Conservation (phyloP, 2,888 invertebrate species). For the Diloba caeruleocephala region DNA sequence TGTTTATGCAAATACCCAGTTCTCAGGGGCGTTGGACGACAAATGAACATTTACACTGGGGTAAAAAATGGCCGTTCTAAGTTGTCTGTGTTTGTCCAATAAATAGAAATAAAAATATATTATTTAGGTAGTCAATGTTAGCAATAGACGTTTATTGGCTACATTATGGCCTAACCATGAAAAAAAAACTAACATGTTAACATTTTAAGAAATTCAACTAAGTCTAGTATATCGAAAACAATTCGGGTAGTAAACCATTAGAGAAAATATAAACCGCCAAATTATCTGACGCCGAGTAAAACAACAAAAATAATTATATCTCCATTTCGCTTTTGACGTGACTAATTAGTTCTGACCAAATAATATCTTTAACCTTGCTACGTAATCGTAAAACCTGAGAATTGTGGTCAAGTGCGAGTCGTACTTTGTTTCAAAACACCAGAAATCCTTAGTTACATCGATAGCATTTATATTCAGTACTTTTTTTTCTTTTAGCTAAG, state of each 20-base stretch:
- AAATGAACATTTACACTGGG: no score
- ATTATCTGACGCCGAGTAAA: slow-evolving; percentile 60
- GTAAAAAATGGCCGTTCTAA: no score
- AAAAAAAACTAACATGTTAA: slow-evolving; percentile 14
- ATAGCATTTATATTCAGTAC: no score
- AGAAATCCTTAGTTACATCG: no score
- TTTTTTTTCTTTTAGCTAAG: slow-evolving; percentile 16
- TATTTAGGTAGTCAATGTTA: no score
- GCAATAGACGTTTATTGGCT: no score
- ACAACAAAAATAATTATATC: slow-evolving; percentile 73
- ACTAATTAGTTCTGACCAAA: slow-evolving; percentile 77
- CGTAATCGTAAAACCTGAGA: slow-evolving; percentile 59
- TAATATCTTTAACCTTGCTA: slow-evolving; percentile 72
- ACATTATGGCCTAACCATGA: no score
- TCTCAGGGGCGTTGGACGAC: no score
- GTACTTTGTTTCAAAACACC: background rate
- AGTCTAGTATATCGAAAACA: slow-evolving; percentile 4
- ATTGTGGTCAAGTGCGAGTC: slow-evolving; percentile 45
- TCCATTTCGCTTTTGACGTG: slow-evolving; percentile 78
- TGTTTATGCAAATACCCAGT: no score
- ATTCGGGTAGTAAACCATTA: slow-evolving; percentile 13
- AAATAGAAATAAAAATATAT: no score
- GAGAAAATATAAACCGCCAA: slow-evolving; percentile 57
- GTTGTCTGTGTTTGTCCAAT: no score
- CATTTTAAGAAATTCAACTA: slow-evolving; percentile 11